Evolutionary conservation across 2,888 invertebrate genomes (phyloP).

Genomic region (Torymus texanus): DNA sequence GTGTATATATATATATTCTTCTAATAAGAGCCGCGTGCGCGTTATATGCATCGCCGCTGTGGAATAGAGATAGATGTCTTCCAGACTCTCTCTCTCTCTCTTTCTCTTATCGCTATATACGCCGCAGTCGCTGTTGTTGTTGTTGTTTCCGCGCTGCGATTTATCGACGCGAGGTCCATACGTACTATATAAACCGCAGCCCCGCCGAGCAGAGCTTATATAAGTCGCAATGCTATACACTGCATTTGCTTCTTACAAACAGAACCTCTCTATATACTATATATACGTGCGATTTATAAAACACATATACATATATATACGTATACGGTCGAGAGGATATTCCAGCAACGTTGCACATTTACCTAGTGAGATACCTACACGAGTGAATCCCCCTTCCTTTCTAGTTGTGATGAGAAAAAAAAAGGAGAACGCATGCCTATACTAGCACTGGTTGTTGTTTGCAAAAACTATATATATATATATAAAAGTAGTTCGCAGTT

Average conservation of each 20-base stretch:
- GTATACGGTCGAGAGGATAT: too few relatives aligned
- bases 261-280: not conserved
- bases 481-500: too few relatives aligned
- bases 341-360: too few relatives aligned
- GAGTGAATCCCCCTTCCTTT: too few relatives aligned
- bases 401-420: too few relatives aligned
- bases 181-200: not conserved
- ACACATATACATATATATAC: too few relatives aligned
- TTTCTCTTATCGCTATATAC: conserved; percentile 32
- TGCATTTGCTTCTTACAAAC: not conserved
- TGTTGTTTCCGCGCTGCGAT: conserved; percentile 53
- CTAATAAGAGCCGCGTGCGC: conserved; percentile 6
- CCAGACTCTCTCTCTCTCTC: not conserved
- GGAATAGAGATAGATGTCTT: conserved; percentile 56
- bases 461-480: too few relatives aligned
- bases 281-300: not conserved
- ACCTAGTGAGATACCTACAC: too few relatives aligned
- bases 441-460: too few relatives aligned
- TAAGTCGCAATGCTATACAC: not conserved
- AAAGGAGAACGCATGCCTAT: too few relatives aligned
- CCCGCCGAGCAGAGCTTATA: not conserved
- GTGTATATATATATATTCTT: not conserved
- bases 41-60: not conserved
- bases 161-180: conserved; percentile 49
- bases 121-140: conserved; percentile 30